Conservation (phyloP, 2,888 invertebrate species). For the Pyrgus malvae region DNA sequence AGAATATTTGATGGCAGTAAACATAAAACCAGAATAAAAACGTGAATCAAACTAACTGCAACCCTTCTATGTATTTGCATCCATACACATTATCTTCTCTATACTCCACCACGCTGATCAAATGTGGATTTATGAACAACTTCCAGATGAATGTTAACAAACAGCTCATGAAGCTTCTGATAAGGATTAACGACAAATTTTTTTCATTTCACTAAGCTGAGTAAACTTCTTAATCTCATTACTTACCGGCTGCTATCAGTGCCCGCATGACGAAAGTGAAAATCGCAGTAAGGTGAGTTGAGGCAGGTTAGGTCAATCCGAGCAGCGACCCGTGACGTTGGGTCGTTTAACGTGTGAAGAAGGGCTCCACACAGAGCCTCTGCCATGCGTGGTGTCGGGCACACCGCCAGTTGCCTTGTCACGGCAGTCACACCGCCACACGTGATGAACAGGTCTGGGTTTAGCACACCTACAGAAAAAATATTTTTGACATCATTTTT, state of each 20-base stretch:
- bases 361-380: conserved; percentile 95
- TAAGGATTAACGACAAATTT: too few species aligned
- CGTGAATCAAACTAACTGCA: too few species aligned
- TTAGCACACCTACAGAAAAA: conserved; percentile 85
- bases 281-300: conserved; percentile 95
- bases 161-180: too few species aligned
- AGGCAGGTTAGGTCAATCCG: conserved; percentile 92
- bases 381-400: conserved; percentile 93
- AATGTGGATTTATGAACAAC: too few species aligned
- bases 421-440: conserved; percentile 92
- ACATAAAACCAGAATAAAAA: too few species aligned
- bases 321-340: conserved; percentile 88
- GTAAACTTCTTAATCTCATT: too few species aligned
- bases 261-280: conserved; percentile 88
- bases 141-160: too few species aligned
- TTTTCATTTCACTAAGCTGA: too few species aligned
- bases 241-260: conserved; percentile 86
- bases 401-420: conserved; percentile 91
- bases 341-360: conserved; percentile 92
- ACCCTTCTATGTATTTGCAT: too few species aligned
- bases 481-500: background rate
- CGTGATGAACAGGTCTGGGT: conserved; percentile 89
- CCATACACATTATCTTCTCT: too few species aligned
- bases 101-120: too few species aligned
- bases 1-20: too few species aligned